Base-by-base conservation (phyloP, 2,888 invertebrate genomes). In the Nebria salina region DNA sequence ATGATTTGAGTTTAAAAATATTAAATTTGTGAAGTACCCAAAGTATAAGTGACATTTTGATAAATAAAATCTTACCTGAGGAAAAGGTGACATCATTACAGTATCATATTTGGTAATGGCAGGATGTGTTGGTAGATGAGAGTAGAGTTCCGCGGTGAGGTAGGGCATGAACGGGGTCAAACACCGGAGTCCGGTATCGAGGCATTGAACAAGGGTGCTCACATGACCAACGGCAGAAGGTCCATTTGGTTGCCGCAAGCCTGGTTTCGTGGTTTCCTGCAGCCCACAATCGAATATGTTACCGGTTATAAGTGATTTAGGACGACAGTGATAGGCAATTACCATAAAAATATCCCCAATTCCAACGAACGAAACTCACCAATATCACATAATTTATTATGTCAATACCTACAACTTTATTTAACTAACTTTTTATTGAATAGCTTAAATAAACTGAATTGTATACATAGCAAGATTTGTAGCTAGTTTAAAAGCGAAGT, bases 111-210 rank as follows among this genome's bases (percentile, higher is more conserved):
- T 82, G 73, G 81, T 76, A 70, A 83, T 76, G 15, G 80, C 84
- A 7, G 84, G 84, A 83, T 84, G 83, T 75, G 80, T 70, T 0
- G 98, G 97, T 84, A 99, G 91, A 65, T 98, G 91, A 89, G 98
- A 98, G 91, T 93, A 99, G 84, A 99, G 90, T 89, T 99, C 99
- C 89, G 99, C 98, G 0, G 96, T 95, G 83, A 99, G 92, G 88
- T 96, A 97, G 0, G 99, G 99, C 99, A 99, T 99, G 89, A 99
- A 96, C 0, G 99, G 99, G 83, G 96, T 95, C 15, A 99, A 91
- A 81, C 98, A 90, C 83, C 96, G 93, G 54, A 99, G 91, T 0
- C 96, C 98, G 5, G 92, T 91, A 86, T 98, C 97, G 74, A 99
- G 89, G 65, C 95, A 94, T 0, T 93, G 94, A 88, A 95, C 95